Evolutionary conservation across 1,140 invertebrate genomes (phyloP), one percentile per base, ranked within the genome.

Genomic region (Ceratina calcarata): DNA sequence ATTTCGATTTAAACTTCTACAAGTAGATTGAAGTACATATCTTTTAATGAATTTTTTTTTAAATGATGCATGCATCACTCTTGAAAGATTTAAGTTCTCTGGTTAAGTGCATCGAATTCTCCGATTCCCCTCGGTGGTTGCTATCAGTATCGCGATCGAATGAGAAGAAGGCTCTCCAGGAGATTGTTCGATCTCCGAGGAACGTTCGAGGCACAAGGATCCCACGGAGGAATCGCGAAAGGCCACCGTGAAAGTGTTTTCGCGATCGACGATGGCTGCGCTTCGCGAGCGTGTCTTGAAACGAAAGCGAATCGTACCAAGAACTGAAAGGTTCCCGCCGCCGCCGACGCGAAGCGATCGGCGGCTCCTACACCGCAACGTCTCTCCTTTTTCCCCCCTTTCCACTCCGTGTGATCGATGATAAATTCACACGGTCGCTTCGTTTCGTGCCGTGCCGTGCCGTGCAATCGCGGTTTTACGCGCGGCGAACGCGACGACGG

Each of bases 241-340:
- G 78, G 82, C 68, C 82, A 84, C 61, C 83, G 84, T 86, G 84
- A 86, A 86, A 86, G 84, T 86, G 80, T 82, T 85, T 45, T 78
- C 60, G 82, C 67, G 73, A 81, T 81, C 69, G n/a, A 53, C 77
- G 53, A 67, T 65, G 37, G n/a, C 51, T 51, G 60, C 16, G 57
- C 15, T 69, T 12, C 22, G n/a, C 6, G 32, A 27, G 37, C 68
- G 68, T 57, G 53, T 60, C 55, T 66, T 49, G 66, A 67, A 84
- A 84, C 78, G 82, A 85, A 85, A 85, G 77, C 72, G 78, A 85
- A 80, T 80, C 78, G 71, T 18, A 75, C 1, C 18, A 8, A 49
- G 18, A 64, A 22, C 27, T n/a, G 45, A 78, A 78, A 71, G 68
- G 76, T 71, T 37, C 68, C 20, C 18, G 24, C 8, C 12, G 22